Evolutionary conservation across 2,888 invertebrate species (phyloP).

Genomic region (Sympetrum striolatum): DNA sequence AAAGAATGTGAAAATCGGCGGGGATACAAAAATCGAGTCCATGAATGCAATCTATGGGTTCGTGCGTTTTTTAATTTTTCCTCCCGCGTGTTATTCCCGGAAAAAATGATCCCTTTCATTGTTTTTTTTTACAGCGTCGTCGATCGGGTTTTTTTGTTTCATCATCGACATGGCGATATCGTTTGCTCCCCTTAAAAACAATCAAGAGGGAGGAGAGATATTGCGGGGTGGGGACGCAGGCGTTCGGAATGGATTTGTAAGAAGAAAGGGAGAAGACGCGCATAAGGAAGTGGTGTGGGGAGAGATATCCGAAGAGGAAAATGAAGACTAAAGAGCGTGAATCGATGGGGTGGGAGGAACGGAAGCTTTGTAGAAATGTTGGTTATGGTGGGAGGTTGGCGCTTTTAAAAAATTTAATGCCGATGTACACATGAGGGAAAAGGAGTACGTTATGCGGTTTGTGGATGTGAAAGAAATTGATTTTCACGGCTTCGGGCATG

Average conservation of each 20-base stretch:
- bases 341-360: neutral
- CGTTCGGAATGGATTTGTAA: neutral
- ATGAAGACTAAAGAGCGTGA: neutral
- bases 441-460: too few species aligned
- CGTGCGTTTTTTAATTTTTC: neutral
- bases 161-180: constrained; percentile 32
- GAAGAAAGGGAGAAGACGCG: neutral
- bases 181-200: constrained; percentile 38
- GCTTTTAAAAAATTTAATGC: too few species aligned
- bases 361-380: too few species aligned
- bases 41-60: neutral
- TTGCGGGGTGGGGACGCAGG: neutral
- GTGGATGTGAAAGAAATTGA: too few species aligned
- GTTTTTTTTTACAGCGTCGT: neutral
- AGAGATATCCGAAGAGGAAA: neutral
- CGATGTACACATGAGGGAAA: too few species aligned
- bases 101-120: neutral
- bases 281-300: neutral
- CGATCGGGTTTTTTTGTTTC: neutral
- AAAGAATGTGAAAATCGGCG: neutral
- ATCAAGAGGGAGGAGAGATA: neutral
- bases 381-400: too few species aligned
- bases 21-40: neutral
- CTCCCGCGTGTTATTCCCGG: neutral
- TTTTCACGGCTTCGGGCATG: too few species aligned